These are phyloP conservation scores for Sphaerodactylus townsendi DNA, from an alignment of 2,113 vertebrate species.

Conservation along the genomic window DNA sequence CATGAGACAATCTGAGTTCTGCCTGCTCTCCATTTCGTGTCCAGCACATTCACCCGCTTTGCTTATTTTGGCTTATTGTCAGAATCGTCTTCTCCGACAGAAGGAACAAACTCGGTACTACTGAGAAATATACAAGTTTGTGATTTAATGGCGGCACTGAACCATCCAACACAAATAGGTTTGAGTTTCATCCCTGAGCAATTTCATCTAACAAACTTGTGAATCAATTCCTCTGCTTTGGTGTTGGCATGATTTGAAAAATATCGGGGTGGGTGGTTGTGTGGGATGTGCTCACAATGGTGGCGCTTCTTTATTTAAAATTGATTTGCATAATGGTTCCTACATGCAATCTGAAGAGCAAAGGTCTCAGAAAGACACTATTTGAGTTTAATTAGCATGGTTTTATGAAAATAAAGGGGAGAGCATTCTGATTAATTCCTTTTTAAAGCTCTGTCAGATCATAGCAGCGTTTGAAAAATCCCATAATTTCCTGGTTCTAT, in stretches of 20 bases:
- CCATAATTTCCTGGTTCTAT: not conserved
- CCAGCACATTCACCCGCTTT: conserved; percentile 28
- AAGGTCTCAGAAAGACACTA: conserved; percentile 13
- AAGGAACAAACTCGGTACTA: conserved; percentile 32
- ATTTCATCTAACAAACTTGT: conserved; percentile 40
- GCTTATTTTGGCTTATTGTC: not conserved
- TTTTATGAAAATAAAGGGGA: conserved; percentile 25
- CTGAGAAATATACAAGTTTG: conserved; percentile 15
- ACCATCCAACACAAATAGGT: conserved; percentile 1
- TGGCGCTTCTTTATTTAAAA: not conserved
- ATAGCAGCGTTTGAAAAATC: conserved; percentile 22
- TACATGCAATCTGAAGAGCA: conserved; percentile 23
- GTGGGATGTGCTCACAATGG: not conserved
- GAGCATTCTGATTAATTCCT: conserved; percentile 49
- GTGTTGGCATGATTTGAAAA: conserved; percentile 20
- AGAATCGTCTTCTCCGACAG: conserved; percentile 20
- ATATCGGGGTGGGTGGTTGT: not conserved
- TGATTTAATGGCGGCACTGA: conserved; percentile 33
- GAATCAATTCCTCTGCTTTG: conserved; percentile 13
- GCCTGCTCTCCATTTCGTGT: conserved; percentile 26
- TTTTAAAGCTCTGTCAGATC: conserved; percentile 61
- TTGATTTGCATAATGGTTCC: not conserved
- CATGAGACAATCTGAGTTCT: conserved; percentile 34
- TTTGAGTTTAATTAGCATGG: conserved; percentile 39
- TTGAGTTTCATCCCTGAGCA: conserved; percentile 28